Evolutionary conservation across 2,797 vertebrate species (phyloP), one percentile per base, ranked within the genome.

Genomic region (Cercopithecus mitis): DNA sequence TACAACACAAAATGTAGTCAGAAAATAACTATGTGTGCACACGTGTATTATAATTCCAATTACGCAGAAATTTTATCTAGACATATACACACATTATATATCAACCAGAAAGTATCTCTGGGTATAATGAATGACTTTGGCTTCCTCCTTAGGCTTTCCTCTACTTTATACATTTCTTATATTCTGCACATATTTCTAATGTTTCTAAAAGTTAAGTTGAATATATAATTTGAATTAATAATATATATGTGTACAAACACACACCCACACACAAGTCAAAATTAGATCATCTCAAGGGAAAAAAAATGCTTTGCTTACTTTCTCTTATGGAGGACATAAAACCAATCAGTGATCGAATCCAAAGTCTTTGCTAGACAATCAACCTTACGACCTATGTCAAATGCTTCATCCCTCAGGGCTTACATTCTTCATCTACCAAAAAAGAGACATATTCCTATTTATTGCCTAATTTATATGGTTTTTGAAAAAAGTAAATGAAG

Each of bases 181-280:
- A n/a, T 20, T 72, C 55, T 90, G 17, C 36, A 61, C 7, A 2
- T 41, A 39, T 45, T 70, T 1, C 72, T 83, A 77, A n/a, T 57
- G 79, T 39, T 79, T 94, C 79, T 50, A 7, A 76, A 64, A 87
- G 22, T 75, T 91, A 87, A 87, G 50, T 77, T 89, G 43, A 91
- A 41, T 94, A 33, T 43, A 10, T 70, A 55, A 95, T 89, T 88
- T 88, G 11, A 81, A 88, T 90, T 81, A 89, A 88, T 86, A 57
- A 57, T 47, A 15, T 19, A 22, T 27, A 15, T 58, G 11, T 70
- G 24, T 24, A 81, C 13, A 67, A 14, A 50, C 55, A 61, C 17
- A 80, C 11, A 83, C 1, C 41, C 39, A 33, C 7, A 67, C 14
- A 52, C 43, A 55, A 6, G 91, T 39, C 19, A 57, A 52, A 94